phyloP scores from a whole-genome alignment of 92 coral and sea anemone genomes.

The Zoanthus solanderi region DNA sequence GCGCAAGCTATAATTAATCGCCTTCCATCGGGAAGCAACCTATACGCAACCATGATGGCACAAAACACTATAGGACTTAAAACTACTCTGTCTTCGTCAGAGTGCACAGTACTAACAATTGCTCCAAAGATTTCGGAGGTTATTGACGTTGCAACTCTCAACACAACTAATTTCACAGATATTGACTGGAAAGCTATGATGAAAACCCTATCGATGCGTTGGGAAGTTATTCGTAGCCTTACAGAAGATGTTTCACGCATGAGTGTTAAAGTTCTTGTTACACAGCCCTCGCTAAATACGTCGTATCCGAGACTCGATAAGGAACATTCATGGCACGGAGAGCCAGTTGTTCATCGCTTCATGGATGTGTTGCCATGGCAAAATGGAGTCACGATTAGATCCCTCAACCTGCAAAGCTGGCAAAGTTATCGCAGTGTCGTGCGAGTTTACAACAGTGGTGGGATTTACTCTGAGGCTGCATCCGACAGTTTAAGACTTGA shows the following conservation, averaged over 20 bases:
- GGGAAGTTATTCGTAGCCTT: slow-evolving; percentile 76
- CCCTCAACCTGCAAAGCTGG: slow-evolving; percentile 71
- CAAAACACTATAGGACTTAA: slow-evolving; percentile 76
- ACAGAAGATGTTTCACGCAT: slow-evolving; percentile 73
- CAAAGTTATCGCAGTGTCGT: slow-evolving; percentile 83
- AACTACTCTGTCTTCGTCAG: slow-evolving; percentile 64
- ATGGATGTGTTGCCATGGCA: slow-evolving; percentile 76
- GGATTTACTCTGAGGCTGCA: slow-evolving; percentile 72
- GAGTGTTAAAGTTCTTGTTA: slow-evolving; percentile 87
- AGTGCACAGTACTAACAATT: slow-evolving; percentile 65
- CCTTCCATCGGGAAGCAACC: slow-evolving; percentile 70
- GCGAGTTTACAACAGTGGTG: slow-evolving; percentile 81
- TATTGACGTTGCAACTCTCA: slow-evolving; percentile 59
- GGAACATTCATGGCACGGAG: slow-evolving; percentile 83
- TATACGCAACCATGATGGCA: slow-evolving; percentile 78
- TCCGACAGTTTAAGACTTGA: slow-evolving; percentile 88
- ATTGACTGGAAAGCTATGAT: slow-evolving; percentile 88
- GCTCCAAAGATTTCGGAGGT: slow-evolving; percentile 75
- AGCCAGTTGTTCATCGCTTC: slow-evolving; percentile 78
- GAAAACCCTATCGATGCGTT: slow-evolving; percentile 77
- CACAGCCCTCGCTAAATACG: slow-evolving; percentile 66
- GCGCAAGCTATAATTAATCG: slow-evolving; percentile 66
- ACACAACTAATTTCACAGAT: slow-evolving; percentile 63
- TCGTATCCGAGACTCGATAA: slow-evolving; percentile 65
- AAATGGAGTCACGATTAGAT: slow-evolving; percentile 70